Evolutionary conservation across 1,140 invertebrate genomes (phyloP).

Genomic region (Sesamia nonagrioides): DNA sequence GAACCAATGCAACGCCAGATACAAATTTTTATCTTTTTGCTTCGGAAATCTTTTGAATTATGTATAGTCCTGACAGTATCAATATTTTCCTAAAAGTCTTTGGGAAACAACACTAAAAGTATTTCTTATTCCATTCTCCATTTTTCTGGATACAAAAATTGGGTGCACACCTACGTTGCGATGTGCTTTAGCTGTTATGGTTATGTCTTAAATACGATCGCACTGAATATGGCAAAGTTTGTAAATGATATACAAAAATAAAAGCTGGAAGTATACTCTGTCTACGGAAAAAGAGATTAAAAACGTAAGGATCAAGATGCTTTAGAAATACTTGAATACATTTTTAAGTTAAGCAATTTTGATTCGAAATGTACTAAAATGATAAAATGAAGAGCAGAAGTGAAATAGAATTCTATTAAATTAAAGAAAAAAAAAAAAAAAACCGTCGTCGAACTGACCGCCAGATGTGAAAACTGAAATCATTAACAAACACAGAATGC

Average conservation of each 20-base stretch:
- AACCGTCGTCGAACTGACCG: no score
- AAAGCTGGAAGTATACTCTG: neutral
- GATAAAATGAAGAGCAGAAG: no score
- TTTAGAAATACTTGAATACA: neutral
- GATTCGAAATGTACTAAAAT: no score
- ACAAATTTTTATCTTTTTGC: slow-evolving; percentile 26
- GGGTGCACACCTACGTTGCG: slow-evolving; percentile 2
- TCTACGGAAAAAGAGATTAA: neutral
- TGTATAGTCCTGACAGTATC: slow-evolving; percentile 28
- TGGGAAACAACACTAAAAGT: slow-evolving; percentile 33
- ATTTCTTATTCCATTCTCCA: slow-evolving; percentile 9
- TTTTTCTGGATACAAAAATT: slow-evolving; percentile 26
- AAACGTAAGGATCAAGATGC: neutral
- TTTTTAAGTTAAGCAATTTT: no score
- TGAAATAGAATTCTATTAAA: no score
- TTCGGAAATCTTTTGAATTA: slow-evolving; percentile 31
- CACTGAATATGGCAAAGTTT: neutral
- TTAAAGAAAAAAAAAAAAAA: no score
- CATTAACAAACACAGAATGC: no score
- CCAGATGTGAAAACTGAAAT: no score
- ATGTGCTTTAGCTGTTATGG: slow-evolving; percentile 4
- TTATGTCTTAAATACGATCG: neutral
- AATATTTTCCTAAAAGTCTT: slow-evolving; percentile 30
- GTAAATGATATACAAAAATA: neutral
- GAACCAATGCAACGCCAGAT: slow-evolving; percentile 7